A percentile compares a stretch with the other conserved stretches of the same genome.
Conservation (phyloP, 2,888 invertebrate genomes). For the Lasius fuliginosus region DNA sequence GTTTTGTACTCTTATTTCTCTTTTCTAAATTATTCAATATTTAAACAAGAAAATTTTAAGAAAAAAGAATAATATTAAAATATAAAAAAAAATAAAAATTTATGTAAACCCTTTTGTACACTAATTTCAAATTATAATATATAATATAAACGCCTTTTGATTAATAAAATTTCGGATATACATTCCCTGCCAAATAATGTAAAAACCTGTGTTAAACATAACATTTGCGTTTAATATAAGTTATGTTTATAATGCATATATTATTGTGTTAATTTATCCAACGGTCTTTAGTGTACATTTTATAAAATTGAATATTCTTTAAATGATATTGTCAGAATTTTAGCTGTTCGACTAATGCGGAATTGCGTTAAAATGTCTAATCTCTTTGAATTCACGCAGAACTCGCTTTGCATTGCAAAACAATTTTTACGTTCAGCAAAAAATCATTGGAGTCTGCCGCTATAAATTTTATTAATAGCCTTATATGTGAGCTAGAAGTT, state of each 20-base stretch:
- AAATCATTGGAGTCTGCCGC: neutral
- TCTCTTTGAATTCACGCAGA: constrained; percentile 3
- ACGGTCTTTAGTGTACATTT: neutral
- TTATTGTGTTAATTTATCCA: constrained; percentile 6
- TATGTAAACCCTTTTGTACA: neutral
- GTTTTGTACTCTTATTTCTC: neutral
- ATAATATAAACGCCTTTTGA: neutral
- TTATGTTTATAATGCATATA: constrained; percentile 6
- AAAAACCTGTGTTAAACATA: neutral
- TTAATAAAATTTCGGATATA: neutral
- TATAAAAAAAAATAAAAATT: neutral
- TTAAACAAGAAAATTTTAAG: constrained; percentile 1
- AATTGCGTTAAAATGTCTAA: constrained; percentile 15
- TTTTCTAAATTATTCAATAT: neutral
- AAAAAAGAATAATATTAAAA: neutral
- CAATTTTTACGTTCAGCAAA: constrained; percentile 20
- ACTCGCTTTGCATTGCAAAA: constrained; percentile 33
- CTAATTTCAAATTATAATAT: neutral
- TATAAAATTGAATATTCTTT: constrained; percentile 8
- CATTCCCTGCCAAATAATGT: neutral
- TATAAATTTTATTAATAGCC: constrained; percentile 24
- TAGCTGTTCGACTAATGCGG: neutral
- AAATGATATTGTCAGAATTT: constrained; percentile 18
- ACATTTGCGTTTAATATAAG: constrained; percentile 8
- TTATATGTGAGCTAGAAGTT: neutral